Evolutionary conservation across 2,888 invertebrate species (phyloP).

Genomic region (Patella depressa): DNA sequence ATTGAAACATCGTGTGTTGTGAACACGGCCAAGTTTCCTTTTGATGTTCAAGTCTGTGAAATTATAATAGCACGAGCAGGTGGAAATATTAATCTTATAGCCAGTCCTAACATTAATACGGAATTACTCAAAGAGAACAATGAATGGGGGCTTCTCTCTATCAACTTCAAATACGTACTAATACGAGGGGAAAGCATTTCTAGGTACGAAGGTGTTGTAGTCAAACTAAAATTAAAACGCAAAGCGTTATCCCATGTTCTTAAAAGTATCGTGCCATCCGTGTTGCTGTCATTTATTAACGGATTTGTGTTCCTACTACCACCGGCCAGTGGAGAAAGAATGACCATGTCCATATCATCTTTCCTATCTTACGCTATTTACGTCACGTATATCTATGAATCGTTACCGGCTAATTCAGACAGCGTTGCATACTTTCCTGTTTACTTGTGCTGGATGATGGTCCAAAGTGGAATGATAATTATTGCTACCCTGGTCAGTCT

Average conservation of each 20-base stretch:
- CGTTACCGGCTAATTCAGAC: background rate
- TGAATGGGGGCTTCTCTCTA: background rate
- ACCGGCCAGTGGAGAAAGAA: constrained; percentile 7
- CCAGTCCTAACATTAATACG: background rate
- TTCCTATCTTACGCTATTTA: constrained; percentile 4
- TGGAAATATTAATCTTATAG: background rate
- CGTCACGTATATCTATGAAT: background rate
- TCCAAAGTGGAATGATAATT: background rate
- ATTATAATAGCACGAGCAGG: background rate
- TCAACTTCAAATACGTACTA: background rate
- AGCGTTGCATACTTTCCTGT: background rate
- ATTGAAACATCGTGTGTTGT: background rate
- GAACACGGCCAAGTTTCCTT: background rate
- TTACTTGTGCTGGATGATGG: background rate
- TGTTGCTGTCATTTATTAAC: background rate
- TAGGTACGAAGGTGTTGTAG: background rate
- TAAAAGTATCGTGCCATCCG: background rate
- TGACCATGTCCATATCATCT: background rate
- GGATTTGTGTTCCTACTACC: background rate
- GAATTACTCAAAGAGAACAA: background rate
- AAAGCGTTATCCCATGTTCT: background rate
- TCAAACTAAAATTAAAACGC: background rate
- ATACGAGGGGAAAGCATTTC: background rate
- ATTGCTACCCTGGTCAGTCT: background rate
- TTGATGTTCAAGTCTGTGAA: background rate